Evolutionary conservation across 2,113 vertebrate species (phyloP).

Genomic region (Ardeotis arabs): DNA sequence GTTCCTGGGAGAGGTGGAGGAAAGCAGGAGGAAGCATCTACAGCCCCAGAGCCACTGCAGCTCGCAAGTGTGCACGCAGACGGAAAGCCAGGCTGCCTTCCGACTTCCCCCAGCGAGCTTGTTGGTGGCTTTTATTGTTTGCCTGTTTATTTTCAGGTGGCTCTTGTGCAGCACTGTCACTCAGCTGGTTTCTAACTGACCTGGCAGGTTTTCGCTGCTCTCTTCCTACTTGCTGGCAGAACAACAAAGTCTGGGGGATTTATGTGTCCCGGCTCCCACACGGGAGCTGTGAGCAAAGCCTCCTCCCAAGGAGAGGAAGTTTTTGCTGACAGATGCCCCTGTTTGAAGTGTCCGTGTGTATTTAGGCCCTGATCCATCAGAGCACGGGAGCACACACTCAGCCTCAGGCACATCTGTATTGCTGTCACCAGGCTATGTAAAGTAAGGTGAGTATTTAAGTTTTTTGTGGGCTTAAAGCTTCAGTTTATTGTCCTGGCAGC

Average conservation of each 20-base stretch:
- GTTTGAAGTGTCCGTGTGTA: neutral
- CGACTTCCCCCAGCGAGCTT: fast-evolving
- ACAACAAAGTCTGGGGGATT: conserved; percentile 32
- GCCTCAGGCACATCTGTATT: neutral
- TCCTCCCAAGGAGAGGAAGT: neutral
- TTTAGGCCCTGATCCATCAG: neutral
- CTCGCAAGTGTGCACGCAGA: fast-evolving
- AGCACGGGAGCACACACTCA: neutral
- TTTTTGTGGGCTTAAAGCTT: neutral
- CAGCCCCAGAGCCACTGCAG: neutral
- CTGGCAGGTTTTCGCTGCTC: conserved; percentile 26
- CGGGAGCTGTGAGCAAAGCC: neutral
- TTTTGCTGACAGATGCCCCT: conserved; percentile 12
- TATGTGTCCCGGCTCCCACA: neutral
- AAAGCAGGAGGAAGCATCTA: neutral
- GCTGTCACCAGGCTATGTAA: neutral
- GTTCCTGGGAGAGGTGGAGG: neutral
- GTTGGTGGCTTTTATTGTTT: fast-evolving
- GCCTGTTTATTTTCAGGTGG: neutral
- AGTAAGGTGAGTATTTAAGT: neutral
- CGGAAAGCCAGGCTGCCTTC: neutral
- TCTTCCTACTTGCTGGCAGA: conserved; percentile 33
- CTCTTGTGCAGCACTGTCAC: neutral
- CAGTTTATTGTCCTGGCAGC: neutral
- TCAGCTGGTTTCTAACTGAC: conserved; percentile 46